Conservation (phyloP, 37 sponge, comb jelly and placozoan species). For the Oscarella lobularis region DNA sequence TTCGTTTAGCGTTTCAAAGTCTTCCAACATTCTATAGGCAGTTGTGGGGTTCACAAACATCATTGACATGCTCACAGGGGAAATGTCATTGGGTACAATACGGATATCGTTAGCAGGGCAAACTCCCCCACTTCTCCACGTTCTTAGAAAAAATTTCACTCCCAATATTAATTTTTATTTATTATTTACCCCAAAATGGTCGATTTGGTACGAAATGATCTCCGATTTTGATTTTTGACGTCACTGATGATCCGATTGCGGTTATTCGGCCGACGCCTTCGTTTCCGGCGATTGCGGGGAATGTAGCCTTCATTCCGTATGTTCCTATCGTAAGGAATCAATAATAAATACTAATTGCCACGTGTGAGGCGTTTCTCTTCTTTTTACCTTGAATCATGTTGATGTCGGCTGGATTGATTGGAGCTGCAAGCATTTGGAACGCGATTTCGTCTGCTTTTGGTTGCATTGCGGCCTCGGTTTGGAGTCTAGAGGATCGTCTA, state of each 20-base stretch:
- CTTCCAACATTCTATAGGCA: constrained; percentile 88
- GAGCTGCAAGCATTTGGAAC: constrained; percentile 55
- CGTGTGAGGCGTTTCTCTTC: too few relatives aligned
- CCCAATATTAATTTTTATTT: background rate
- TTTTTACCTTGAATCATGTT: constrained; percentile 80
- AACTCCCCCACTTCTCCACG: constrained; percentile 53
- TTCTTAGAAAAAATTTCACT: constrained; percentile 25
- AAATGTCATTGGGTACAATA: constrained; percentile 28
- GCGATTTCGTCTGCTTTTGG: constrained; percentile 40
- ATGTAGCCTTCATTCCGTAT: constrained; percentile 36
- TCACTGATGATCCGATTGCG: too few relatives aligned
- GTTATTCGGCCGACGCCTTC: constrained; percentile 71
- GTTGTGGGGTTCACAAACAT: constrained; percentile 76
- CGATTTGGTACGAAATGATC: constrained; percentile 58
- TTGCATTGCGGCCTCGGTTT: background rate
- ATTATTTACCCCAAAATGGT: constrained; percentile 60
- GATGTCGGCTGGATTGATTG: constrained; percentile 81
- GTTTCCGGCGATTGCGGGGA: constrained; percentile 82
- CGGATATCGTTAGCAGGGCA: constrained; percentile 16
- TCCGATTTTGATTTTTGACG: constrained; percentile 41
- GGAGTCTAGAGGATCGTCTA: too few relatives aligned
- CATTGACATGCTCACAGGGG: constrained; percentile 47
- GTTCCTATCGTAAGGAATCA: too few relatives aligned
- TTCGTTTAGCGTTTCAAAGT: constrained; percentile 52
- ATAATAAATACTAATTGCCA: too few relatives aligned